These are phyloP conservation scores for Dendrocincla fuliginosa DNA, from an alignment of 2,797 vertebrate species.

Conservation along the genomic window DNA sequence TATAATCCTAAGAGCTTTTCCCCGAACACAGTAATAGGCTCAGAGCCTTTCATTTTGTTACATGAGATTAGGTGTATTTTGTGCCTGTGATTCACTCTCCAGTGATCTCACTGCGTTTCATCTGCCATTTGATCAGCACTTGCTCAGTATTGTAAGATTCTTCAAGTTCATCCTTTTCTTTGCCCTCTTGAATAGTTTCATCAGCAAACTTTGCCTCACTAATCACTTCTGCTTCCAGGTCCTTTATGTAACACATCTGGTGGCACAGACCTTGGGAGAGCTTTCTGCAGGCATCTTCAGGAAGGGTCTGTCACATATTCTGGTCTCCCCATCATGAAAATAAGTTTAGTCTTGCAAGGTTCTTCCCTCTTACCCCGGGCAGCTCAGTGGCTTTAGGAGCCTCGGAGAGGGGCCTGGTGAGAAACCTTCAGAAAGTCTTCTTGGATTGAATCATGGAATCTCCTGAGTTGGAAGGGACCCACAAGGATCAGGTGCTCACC, in stretches of 20 bases:
- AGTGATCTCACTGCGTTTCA: conserved; percentile 13
- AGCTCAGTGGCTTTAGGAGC: not conserved
- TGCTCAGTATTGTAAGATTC: not conserved
- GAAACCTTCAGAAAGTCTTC: not conserved
- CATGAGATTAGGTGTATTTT: not conserved
- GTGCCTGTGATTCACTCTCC: conserved; percentile 31
- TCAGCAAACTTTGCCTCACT: not conserved
- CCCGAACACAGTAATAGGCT: conserved; percentile 13
- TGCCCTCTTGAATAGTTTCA: not conserved
- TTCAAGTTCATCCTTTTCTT: not conserved
- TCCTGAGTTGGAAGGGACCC: not conserved
- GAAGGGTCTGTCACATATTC: not conserved
- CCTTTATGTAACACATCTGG: not conserved
- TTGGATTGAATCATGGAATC: not conserved
- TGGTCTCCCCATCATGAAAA: not conserved
- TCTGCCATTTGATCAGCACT: not conserved
- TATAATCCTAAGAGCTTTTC: conserved; percentile 1
- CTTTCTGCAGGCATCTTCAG: not conserved
- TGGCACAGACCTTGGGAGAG: not conserved
- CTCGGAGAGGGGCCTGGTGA: not conserved
- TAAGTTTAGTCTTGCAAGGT: not conserved
- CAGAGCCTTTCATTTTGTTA: not conserved
- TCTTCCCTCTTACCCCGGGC: not conserved
- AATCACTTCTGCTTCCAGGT: not conserved
- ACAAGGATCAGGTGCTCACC: fast-evolving